phyloP scores from a whole-genome alignment of 1,140 invertebrate species.

The Nymphalis io region DNA sequence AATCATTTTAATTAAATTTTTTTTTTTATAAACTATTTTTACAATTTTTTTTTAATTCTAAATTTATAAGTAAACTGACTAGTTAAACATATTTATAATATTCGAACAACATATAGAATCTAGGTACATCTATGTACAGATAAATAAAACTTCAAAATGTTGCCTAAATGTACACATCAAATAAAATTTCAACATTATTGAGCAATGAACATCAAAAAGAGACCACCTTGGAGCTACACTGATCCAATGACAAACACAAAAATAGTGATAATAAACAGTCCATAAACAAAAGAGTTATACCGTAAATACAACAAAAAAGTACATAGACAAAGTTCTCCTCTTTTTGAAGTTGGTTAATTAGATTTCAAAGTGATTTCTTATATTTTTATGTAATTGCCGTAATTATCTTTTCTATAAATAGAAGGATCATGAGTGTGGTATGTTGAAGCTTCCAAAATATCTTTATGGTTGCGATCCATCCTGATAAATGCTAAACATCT shows the following conservation, averaged over 20 bases:
- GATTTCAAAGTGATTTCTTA: background rate
- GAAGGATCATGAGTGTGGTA: slow-evolving; percentile 32
- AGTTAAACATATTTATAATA: background rate
- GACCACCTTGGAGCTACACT: too few relatives aligned
- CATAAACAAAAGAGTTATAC: background rate
- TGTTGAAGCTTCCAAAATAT: slow-evolving; percentile 28
- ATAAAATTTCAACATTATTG: too few relatives aligned
- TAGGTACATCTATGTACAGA: background rate
- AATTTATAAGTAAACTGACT: slow-evolving; percentile 1
- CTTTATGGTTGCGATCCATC: slow-evolving; percentile 31
- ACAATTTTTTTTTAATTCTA: background rate
- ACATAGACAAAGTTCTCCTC: too few relatives aligned
- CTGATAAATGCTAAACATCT: slow-evolving; percentile 35
- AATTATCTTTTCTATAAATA: slow-evolving; percentile 15
- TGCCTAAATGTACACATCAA: too few relatives aligned
- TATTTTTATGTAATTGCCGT: slow-evolving; percentile 20
- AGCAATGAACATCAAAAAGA: too few relatives aligned
- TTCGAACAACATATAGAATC: background rate
- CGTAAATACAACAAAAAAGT: too few relatives aligned
- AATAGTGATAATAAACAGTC: too few relatives aligned
- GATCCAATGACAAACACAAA: too few relatives aligned
- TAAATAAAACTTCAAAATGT: background rate
- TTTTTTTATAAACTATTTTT: too few relatives aligned
- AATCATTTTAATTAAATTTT: too few relatives aligned
- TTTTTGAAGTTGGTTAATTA: too few relatives aligned